phyloP scores from a whole-genome alignment of 2,888 invertebrate genomes.

The Dynastes maya region DNA sequence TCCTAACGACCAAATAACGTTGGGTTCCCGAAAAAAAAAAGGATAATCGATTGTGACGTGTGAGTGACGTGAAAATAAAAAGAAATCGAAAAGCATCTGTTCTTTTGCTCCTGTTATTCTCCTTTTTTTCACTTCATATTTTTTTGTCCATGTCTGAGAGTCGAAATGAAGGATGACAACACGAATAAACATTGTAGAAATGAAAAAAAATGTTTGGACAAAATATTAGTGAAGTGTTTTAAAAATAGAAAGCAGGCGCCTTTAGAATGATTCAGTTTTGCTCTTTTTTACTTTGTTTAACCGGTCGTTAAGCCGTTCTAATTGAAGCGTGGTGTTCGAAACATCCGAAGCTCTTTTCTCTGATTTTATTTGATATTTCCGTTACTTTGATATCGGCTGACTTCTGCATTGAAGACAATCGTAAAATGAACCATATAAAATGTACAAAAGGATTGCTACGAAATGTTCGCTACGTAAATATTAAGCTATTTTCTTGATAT shows the following conservation, averaged over 20 bases:
- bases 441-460: too few species aligned
- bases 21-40: not conserved
- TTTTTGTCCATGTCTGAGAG: not conserved
- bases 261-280: not conserved
- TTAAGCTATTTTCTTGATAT: too few species aligned
- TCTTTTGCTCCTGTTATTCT: not conserved
- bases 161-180: not conserved
- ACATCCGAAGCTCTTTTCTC: not conserved
- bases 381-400: conserved; percentile 3
- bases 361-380: conserved; percentile 19
- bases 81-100: not conserved
- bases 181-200: not conserved
- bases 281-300: not conserved
- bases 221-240: conserved; percentile 7
- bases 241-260: not conserved
- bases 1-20: conserved; percentile 31
- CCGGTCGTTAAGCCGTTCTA: not conserved
- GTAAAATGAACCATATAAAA: too few species aligned
- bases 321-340: conserved; percentile 2
- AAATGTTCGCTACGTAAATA: too few species aligned
- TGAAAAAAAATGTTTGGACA: conserved; percentile 8
- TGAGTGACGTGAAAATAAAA: not conserved
- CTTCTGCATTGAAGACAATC: not conserved
- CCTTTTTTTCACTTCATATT: not conserved
- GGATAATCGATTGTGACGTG: conserved; percentile 20